Conservation (phyloP, 30 jellyfish, hydroid and myxozoan species). For the Hydra vulgaris region DNA sequence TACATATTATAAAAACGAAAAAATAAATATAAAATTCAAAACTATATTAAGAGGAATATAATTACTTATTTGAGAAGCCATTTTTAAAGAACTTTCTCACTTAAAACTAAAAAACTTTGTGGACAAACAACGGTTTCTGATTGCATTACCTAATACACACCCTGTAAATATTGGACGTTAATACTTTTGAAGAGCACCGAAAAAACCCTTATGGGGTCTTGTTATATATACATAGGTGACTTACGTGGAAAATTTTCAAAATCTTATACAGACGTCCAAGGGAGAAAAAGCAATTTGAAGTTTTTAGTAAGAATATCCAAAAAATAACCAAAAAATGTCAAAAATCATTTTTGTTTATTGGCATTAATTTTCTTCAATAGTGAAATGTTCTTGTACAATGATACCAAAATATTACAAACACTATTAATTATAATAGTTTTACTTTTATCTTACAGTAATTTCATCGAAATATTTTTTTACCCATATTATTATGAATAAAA, state of each 20-base stretch:
- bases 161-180: background rate
- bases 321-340: background rate
- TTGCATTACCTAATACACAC: no score
- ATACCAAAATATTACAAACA: background rate
- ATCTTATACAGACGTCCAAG: background rate
- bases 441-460: background rate
- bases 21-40: no score
- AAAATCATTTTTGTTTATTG: background rate
- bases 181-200: background rate
- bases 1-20: no score
- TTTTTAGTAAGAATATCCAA: background rate
- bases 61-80: no score
- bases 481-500: background rate
- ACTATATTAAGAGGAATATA: no score
- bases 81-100: no score
- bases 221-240: background rate
- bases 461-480: background rate
- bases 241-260: background rate
- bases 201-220: background rate
- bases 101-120: no score
- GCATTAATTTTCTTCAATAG: background rate
- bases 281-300: background rate
- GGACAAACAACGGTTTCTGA: no score
- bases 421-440: background rate
- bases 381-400: background rate